Evolutionary conservation across 2,888 invertebrate genomes (phyloP), one percentile per base, ranked within the genome.

Genomic region (Drosophila buzzatii): DNA sequence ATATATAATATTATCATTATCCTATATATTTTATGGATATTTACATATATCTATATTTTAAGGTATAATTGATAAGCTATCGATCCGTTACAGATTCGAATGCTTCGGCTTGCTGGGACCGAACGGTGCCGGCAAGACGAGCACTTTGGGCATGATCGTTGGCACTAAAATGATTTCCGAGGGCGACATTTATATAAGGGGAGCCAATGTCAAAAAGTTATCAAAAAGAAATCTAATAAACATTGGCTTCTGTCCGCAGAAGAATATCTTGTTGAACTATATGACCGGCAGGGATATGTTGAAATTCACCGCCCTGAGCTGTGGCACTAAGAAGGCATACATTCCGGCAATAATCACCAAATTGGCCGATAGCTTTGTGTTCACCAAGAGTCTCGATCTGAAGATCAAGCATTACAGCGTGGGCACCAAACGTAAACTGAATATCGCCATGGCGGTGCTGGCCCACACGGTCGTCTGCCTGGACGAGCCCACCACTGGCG

Each of bases 111-210:
- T 97, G 45, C 93, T 97, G 44, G 97, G 97, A 0, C 95, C 97
- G 0, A 97, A 97, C 91, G 97, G 97, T 2, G 97, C 97, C 1
- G 97, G 97, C 0, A 97, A 97, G 92, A 96, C 97, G 0, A 95
- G 96, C 2, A 97, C 97, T 0, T 97, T 98, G 91, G 96, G 96
- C 92, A 97, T 97, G 96, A 93, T 98, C 75, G 97, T 97, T 65
- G 97, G 97, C 0, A 97, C 96, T 87, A 95, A 95, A 79, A 91
- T 92, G 5, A 94, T 96, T 12, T 94, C 96, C 0, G 93, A 94
- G 42, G 97, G 97, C 0, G 94, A 95, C 67, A 96, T 96, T 2
- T 96, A 94, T 92, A 94, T 97, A 16, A 93, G 94, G 71, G 95
- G 95, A 2, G 80, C 92, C 55, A 94, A 93, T 1, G 92, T 94